phyloP scores from a whole-genome alignment of 2,113 vertebrate species.

The Murina feae region DNA sequence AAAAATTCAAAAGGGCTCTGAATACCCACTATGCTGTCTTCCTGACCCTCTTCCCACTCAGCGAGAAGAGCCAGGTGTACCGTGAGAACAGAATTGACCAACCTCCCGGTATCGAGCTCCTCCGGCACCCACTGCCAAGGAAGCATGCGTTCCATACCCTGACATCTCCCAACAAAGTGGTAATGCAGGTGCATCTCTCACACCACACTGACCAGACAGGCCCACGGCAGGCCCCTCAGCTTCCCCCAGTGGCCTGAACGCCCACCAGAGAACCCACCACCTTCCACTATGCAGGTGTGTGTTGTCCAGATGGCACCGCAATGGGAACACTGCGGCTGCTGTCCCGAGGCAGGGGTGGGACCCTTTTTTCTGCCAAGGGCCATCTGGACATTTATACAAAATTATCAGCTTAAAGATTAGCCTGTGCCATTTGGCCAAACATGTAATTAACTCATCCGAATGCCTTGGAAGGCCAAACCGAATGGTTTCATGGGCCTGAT shows the following conservation, averaged over 20 bases:
- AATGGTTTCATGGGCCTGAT: too few species aligned
- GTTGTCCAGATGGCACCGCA: not conserved
- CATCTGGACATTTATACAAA: too few species aligned
- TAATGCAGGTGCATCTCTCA: not conserved
- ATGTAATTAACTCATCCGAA: too few species aligned
- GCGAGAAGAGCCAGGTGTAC: not conserved
- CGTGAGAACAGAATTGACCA: not conserved
- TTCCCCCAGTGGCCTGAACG: not conserved
- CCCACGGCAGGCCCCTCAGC: not conserved
- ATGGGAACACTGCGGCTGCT: not conserved
- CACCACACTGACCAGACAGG: accelerated
- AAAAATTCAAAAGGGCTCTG: not conserved
- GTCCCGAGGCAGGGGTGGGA: not conserved
- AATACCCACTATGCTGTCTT: not conserved
- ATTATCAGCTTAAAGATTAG: too few species aligned
- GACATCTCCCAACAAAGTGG: not conserved
- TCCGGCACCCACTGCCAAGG: not conserved
- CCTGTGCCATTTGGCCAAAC: too few species aligned
- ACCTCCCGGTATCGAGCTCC: not conserved
- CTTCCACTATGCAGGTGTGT: too few species aligned
- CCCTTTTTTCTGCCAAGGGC: too few species aligned
- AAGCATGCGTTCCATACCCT: not conserved
- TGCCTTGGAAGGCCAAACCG: too few species aligned
- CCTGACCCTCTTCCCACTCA: not conserved
- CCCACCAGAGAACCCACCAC: not conserved